Base-by-base conservation (phyloP, 1,140 invertebrate genomes). In the Microplitis demolitor region DNA sequence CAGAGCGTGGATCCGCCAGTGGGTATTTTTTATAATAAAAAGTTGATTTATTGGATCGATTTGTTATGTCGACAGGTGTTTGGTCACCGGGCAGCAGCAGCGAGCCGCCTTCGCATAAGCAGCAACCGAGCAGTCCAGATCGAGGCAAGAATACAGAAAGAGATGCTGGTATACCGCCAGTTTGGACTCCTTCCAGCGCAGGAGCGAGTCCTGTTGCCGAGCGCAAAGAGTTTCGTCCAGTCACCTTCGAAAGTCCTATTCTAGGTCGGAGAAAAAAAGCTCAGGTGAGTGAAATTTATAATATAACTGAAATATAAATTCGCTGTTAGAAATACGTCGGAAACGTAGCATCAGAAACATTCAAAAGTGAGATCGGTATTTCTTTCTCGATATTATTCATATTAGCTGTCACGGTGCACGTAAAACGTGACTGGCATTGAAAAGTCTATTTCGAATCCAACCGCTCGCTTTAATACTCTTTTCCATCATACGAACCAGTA, bases 101-200 rank as follows among this genome's bases (percentile, higher is more conserved):
- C 73, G 81, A 84, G 37, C 78, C 82, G 39, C 72, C 88, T 73
- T 82, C 83, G 76, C 79, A 83, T 35, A 85, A 85, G 9, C 90
- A 89, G 75, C 88, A 89, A 71, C 88, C 89, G 34, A 3, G 39
- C 6, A 84, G 79, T 68, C 79, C 82, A 0, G 81, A 84, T n/a
- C 79, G 79, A 14, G 74, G 13, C 35, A 85, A 83, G 70, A 82
- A 84, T 51, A 76, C 76, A 35, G 70, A 79, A 50, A 86, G 87
- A 72, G 82, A 88, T 85, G 87, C 79, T 70, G 88, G 90, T 51
- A 89, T 91, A 4, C 90, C 90, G 39, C 88, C 92, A 4, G 88
- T 95, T 69, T 95, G 94, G 94, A 91, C 91, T 2, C 93, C 94
- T 4, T 90, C 89, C 76, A 92, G 89, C 82, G 91, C 88, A 33